Base-by-base conservation (phyloP, 2,113 vertebrate species). In the Scopus umbretta region DNA sequence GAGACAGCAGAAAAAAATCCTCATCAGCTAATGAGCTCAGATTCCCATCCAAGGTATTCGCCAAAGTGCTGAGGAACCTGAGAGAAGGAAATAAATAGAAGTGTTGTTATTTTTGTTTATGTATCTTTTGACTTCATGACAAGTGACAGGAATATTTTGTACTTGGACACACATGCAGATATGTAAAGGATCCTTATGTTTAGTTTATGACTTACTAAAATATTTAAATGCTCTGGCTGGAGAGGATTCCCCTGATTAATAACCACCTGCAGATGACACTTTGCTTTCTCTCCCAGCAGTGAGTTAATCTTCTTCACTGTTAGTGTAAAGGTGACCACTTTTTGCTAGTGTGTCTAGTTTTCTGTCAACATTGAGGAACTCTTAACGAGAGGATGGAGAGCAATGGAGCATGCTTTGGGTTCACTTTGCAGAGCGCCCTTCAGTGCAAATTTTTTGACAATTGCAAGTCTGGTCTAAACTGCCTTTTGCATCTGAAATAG, bases 1-100 rank as follows among this genome's bases (percentile, higher is more conserved):
- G 87, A 96, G 62, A 72, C 93, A 85, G 93, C 93, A 95, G 73
- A 74, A 96, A 82, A 93, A 87, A 80, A 67, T 86, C 52, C 36
- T 94, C 78, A 91, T 96, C 90, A 93, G 81, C 93, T 96, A 96
- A 95, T 96, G 93, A 96, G 74, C 62, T 90, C 36, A 56, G 80
- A 81, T 87, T 91, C 38, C 70, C 20, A 36, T 91, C 95, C 93
- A 96, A 94, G 89, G 76, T 92, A 92, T 92, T 89, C 84, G 94
- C 86, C 68, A 61, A 95, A 96, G 90, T 79, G 62, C 92, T 90
- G 81, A 96, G 93, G 63, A 93, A 88, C 75, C 43, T 0, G 3
- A 86, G 89, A 85, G 92, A 86, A 58, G 34, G 27, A 93, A 80
- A 87, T 43, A 91, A 80, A 94, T 80, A 50, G 26, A 75, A 85